A percentile compares a stretch with the other conserved stretches of the same genome.
phyloP scores from a whole-genome alignment of 2,113 vertebrate species.

The Lucifuga dentata region DNA sequence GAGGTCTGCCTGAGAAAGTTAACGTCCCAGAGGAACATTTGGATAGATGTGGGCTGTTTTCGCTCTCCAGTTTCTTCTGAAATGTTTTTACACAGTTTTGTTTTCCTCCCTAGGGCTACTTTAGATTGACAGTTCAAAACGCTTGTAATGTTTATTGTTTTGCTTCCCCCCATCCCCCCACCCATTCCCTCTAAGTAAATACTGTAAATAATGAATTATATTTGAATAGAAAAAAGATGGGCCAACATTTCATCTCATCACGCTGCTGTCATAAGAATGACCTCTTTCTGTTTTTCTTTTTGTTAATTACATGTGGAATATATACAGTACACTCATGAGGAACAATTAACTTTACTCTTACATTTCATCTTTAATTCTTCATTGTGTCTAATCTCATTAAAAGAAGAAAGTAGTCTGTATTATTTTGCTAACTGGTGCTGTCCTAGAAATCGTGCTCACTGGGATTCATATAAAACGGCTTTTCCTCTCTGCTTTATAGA shows the following conservation, averaged over 20 bases:
- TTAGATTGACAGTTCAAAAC: constrained; percentile 76
- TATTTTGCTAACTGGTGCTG: constrained; percentile 15
- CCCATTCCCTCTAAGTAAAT: constrained; percentile 48
- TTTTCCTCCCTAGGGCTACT: constrained; percentile 64
- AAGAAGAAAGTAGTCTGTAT: background rate
- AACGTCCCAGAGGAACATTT: constrained; percentile 71
- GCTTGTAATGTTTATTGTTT: constrained; percentile 73
- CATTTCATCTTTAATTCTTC: background rate
- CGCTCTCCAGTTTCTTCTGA: constrained; percentile 61
- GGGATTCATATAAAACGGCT: constrained; percentile 35
- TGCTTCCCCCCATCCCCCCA: constrained; percentile 23
- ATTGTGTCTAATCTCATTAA: constrained; percentile 17
- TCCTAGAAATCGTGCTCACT: constrained; percentile 25
- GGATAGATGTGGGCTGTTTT: constrained; percentile 58
- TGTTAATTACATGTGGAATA: constrained; percentile 27
- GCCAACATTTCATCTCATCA: constrained; percentile 44
- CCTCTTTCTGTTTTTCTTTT: constrained; percentile 44
- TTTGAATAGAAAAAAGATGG: constrained; percentile 40
- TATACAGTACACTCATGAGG: background rate
- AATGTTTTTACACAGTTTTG: constrained; percentile 68
- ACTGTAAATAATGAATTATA: constrained; percentile 77
- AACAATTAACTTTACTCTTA: background rate
- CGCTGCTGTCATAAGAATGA: constrained; percentile 32
- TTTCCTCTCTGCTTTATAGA: constrained; percentile 46
- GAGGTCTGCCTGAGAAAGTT: constrained; percentile 68